Percentiles rank a stretch among this genome's conserved stretches.
These are phyloP conservation scores for Lepus europaeus DNA, from an alignment of 2,113 vertebrate species.

Conservation along the genomic window DNA sequence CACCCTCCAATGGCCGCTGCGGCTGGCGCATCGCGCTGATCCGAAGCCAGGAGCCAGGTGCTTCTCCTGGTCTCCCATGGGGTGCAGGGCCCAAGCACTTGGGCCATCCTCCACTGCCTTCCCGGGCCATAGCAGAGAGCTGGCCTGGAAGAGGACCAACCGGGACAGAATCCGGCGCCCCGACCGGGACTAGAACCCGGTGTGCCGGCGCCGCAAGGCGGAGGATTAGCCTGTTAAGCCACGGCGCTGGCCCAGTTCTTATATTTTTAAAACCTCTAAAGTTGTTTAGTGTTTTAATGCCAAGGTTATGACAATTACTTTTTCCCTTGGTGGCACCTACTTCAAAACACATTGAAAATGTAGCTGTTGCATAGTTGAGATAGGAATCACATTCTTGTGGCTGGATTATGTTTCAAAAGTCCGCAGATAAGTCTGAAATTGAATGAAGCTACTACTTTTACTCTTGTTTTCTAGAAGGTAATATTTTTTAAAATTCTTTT, in stretches of 20 bases:
- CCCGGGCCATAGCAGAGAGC: too few relatives aligned
- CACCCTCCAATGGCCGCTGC: too few relatives aligned
- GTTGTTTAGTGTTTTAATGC: conserved; percentile 52
- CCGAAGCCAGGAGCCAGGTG: too few relatives aligned
- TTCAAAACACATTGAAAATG: conserved; percentile 64
- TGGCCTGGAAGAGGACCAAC: too few relatives aligned
- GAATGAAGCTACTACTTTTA: conserved; percentile 12
- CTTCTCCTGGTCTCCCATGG: too few relatives aligned
- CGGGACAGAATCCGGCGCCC: too few relatives aligned
- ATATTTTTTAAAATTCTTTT: conserved; percentile 26
- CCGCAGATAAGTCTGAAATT: conserved; percentile 61
- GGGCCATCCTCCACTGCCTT: too few relatives aligned
- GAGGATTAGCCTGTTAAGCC: too few relatives aligned
- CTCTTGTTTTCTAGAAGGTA: conserved; percentile 44
- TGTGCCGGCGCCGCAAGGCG: too few relatives aligned
- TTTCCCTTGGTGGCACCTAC: conserved; percentile 15
- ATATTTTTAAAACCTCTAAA: conserved; percentile 44
- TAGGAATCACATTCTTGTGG: conserved; percentile 68
- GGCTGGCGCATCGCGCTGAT: too few relatives aligned
- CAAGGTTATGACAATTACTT: not conserved
- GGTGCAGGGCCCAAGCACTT: too few relatives aligned
- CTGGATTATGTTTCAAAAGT: conserved; percentile 66
- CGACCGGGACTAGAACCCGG: too few relatives aligned
- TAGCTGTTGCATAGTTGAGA: conserved; percentile 63
- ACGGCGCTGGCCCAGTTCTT: not conserved